Percentiles rank a stretch among this genome's conserved stretches.
Conservation (phyloP, 1,140 invertebrate species). For the Gryon sp. region DNA sequence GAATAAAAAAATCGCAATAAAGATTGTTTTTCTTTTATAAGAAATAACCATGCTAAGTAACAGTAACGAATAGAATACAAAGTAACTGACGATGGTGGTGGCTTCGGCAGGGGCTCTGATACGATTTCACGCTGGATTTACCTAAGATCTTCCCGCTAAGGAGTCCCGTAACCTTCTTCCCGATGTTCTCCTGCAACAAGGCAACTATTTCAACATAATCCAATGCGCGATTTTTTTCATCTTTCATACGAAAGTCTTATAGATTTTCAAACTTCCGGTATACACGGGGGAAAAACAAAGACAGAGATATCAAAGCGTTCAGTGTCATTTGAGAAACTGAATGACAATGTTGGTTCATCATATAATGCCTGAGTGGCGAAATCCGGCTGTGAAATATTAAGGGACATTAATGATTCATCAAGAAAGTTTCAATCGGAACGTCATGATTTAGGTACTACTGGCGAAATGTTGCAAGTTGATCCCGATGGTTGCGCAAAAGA, state of each 20-base stretch:
- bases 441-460: constrained; percentile 55
- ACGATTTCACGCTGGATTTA: constrained; percentile 80
- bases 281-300: too few species aligned
- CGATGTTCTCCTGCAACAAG: constrained; percentile 46
- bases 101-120: constrained; percentile 77
- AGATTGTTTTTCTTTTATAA: too few species aligned
- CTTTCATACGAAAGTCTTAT: constrained; percentile 9
- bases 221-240: constrained; percentile 32
- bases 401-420: constrained; percentile 41
- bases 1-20: too few species aligned
- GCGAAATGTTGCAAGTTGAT: constrained; percentile 60
- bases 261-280: background rate
- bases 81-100: constrained; percentile 73
- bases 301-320: too few species aligned
- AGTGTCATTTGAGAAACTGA: too few species aligned
- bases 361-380: constrained; percentile 23
- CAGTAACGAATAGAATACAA: too few species aligned
- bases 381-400: constrained; percentile 50
- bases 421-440: constrained; percentile 55
- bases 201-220: constrained; percentile 47
- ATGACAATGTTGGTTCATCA: constrained; percentile 16
- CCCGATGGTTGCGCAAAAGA: constrained; percentile 54
- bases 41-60: too few species aligned
- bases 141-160: constrained; percentile 80
- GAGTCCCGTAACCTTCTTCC: constrained; percentile 75